phyloP scores from a whole-genome alignment of 2,888 invertebrate genomes.

The Andrena dorsata region DNA sequence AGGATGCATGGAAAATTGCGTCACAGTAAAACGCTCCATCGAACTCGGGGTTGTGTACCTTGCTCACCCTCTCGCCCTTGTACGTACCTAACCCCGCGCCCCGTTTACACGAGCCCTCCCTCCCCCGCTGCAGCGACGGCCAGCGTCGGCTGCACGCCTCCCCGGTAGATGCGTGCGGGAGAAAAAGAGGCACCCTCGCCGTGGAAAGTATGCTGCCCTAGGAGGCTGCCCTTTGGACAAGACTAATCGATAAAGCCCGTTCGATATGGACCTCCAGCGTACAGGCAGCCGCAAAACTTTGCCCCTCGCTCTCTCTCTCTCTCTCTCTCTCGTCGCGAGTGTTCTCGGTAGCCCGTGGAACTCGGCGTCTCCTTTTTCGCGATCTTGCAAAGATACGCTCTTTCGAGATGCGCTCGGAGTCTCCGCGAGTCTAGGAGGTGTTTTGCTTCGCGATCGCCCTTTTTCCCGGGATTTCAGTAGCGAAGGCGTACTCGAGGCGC shows the following conservation, averaged over 20 bases:
- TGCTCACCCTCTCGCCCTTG: not conserved
- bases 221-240: slow-evolving; percentile 72
- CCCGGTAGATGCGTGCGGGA: slow-evolving; percentile 43
- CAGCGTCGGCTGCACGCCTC: slow-evolving; percentile 12
- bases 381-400: too few relatives aligned
- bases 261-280: slow-evolving; percentile 76
- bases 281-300: slow-evolving; percentile 74
- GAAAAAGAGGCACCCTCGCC: slow-evolving; percentile 70
- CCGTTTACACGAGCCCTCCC: slow-evolving; percentile 27
- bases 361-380: too few relatives aligned
- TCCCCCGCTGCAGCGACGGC: slow-evolving; percentile 2
- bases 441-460: too few relatives aligned
- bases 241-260: slow-evolving; percentile 79
- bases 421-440: too few relatives aligned
- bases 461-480: too few relatives aligned
- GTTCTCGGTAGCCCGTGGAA: not conserved
- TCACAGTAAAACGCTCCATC: slow-evolving; percentile 66
- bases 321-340: too few relatives aligned
- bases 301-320: not conserved
- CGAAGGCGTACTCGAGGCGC: too few relatives aligned
- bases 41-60: slow-evolving; percentile 39
- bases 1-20: slow-evolving; percentile 67
- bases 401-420: too few relatives aligned
- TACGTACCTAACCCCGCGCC: slow-evolving; percentile 1
- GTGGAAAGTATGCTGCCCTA: slow-evolving; percentile 70